Evolutionary conservation across 2,797 vertebrate species (phyloP).

Genomic region (Buphagus erythrorhynchus): DNA sequence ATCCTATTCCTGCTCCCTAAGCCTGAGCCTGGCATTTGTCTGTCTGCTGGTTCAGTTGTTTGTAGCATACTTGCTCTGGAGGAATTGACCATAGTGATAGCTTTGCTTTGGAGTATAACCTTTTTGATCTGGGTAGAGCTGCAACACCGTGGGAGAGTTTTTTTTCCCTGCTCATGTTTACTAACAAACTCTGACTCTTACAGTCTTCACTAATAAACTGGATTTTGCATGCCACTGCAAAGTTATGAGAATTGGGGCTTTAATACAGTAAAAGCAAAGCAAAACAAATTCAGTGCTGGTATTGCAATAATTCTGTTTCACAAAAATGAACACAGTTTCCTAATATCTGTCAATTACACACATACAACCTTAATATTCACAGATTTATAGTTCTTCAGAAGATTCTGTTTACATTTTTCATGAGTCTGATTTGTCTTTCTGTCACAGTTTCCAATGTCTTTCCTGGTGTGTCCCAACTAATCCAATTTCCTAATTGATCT

Average conservation of each 20-base stretch:
- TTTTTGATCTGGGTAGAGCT: background rate
- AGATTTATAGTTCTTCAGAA: background rate
- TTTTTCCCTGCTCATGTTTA: background rate
- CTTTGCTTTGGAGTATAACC: background rate
- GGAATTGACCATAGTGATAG: background rate
- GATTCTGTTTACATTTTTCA: background rate
- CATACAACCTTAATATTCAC: background rate
- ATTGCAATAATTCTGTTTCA: background rate
- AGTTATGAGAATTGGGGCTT: background rate
- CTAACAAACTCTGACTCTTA: background rate
- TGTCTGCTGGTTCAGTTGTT: background rate
- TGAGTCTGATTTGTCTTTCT: background rate
- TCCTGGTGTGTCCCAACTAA: background rate
- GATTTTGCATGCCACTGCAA: background rate
- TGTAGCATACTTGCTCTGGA: fast-evolving
- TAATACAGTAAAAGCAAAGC: background rate
- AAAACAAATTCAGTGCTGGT: background rate
- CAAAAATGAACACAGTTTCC: background rate
- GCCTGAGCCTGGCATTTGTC: background rate
- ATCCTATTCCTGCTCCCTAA: background rate
- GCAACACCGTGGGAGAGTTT: background rate
- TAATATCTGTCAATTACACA: background rate
- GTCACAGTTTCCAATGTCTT: background rate
- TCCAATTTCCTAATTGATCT: slow-evolving; percentile 17
- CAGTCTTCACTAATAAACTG: background rate